phyloP scores from a whole-genome alignment of 2,797 vertebrate species.

The Cirrhinus molitorella region DNA sequence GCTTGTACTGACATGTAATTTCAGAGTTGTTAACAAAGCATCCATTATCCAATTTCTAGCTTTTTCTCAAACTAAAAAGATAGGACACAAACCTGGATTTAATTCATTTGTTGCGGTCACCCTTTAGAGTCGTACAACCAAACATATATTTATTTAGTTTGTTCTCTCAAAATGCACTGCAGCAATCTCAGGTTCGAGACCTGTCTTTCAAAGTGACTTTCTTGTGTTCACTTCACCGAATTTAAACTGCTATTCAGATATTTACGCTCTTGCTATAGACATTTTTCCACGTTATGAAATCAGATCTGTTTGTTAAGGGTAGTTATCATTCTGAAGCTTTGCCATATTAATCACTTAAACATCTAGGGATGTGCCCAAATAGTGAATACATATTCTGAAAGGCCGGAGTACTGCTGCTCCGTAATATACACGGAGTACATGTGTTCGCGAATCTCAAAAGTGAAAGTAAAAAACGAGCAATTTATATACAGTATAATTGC shows the following conservation, averaged over 20 bases:
- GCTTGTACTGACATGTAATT: conserved; percentile 25
- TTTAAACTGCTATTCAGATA: neutral
- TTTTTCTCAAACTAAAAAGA: conserved; percentile 11
- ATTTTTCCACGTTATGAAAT: neutral
- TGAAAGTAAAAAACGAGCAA: too few relatives aligned
- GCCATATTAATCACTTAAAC: neutral
- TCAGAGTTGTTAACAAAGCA: conserved; percentile 21
- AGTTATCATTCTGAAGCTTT: neutral
- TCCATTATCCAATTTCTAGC: conserved; percentile 35
- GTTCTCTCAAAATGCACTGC: neutral
- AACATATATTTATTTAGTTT: neutral
- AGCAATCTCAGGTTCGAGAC: too few relatives aligned
- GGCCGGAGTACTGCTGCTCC: too few relatives aligned
- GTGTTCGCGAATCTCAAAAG: too few relatives aligned
- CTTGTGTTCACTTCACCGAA: neutral
- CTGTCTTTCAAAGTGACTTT: neutral
- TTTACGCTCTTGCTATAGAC: neutral
- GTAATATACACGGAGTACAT: too few relatives aligned
- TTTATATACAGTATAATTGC: too few relatives aligned
- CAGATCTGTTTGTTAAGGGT: neutral
- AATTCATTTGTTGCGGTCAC: neutral
- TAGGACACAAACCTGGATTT: neutral
- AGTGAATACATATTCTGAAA: too few relatives aligned
- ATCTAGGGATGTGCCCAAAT: neutral
- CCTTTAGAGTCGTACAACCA: neutral